phyloP scores from a whole-genome alignment of 1,140 invertebrate genomes.

The Drosophila parvula region DNA sequence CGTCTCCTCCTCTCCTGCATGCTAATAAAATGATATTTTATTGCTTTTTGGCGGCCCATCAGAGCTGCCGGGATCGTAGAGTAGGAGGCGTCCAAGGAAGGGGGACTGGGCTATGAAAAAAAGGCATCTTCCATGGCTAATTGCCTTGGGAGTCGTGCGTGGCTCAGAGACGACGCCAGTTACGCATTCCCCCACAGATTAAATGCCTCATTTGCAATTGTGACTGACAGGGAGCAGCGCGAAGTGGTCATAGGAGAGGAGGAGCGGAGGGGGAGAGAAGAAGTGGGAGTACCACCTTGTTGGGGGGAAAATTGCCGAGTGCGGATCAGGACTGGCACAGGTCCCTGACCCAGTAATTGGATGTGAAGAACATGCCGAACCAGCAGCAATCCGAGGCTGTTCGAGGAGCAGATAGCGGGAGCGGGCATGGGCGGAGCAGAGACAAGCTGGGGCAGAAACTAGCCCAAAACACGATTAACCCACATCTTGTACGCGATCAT shows the following conservation, averaged over 20 bases:
- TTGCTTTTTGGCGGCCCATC: conserved; percentile 74
- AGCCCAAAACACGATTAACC: conserved; percentile 84
- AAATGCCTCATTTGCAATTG: conserved; percentile 64
- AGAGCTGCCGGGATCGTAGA: conserved; percentile 20
- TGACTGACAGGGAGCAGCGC: conserved; percentile 33
- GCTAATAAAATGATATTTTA: conserved; percentile 78
- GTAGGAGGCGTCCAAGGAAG: not conserved
- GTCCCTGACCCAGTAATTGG: conserved; percentile 81
- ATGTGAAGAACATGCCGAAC: conserved; percentile 69
- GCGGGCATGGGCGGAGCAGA: conserved; percentile 9
- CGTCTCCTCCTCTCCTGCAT: conserved; percentile 28
- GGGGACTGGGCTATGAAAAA: conserved; percentile 23
- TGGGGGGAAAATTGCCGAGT: conserved; percentile 60
- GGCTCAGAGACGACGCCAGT: conserved; percentile 27
- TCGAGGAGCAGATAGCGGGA: not conserved
- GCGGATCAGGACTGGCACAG: conserved; percentile 69
- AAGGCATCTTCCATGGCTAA: conserved; percentile 45
- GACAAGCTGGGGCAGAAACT: conserved; percentile 57
- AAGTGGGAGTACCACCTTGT: conserved; percentile 30
- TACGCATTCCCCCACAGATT: conserved; percentile 58
- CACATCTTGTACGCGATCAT: conserved; percentile 84
- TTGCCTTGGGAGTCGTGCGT: conserved; percentile 62
- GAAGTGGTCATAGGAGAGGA: not conserved
- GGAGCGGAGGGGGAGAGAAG: conserved; percentile 7
- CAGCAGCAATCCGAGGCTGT: conserved; percentile 20